Evolutionary conservation across 2,797 vertebrate species (phyloP).

Genomic region (Cirrhinus molitorella): DNA sequence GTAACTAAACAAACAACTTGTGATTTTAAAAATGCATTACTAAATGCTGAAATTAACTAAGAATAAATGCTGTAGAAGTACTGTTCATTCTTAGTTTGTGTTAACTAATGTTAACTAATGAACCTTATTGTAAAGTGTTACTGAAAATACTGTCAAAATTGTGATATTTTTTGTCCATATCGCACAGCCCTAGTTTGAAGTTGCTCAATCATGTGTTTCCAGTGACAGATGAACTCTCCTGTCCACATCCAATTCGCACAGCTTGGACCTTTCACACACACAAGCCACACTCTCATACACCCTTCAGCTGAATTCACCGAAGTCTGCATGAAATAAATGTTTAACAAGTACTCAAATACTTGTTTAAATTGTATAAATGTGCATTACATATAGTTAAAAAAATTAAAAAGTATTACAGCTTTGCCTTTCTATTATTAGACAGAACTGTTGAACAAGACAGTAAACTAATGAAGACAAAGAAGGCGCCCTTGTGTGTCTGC

Average conservation of each 20-base stretch:
- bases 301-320: background rate
- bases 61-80: too few species aligned
- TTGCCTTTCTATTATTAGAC: background rate
- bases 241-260: background rate
- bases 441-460: background rate
- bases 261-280: background rate
- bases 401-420: background rate
- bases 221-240: background rate
- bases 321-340: background rate
- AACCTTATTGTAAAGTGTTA: too few species aligned
- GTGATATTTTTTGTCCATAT: background rate
- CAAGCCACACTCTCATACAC: too few species aligned
- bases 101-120: too few species aligned
- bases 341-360: background rate
- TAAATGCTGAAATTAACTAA: too few species aligned
- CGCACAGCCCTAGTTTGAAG: background rate
- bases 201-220: background rate
- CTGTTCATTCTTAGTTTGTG: too few species aligned
- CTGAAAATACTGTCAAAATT: background rate
- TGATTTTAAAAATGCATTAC: too few species aligned
- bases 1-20: too few species aligned
- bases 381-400: background rate
- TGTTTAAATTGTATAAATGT: background rate
- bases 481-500: background rate
- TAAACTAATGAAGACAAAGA: constrained; percentile 8